Percentiles rank a stretch among this genome's conserved stretches.
These are phyloP conservation scores for Hemiscyllium ocellatum DNA, from an alignment of 2,113 vertebrate genomes.

Conservation along the genomic window DNA sequence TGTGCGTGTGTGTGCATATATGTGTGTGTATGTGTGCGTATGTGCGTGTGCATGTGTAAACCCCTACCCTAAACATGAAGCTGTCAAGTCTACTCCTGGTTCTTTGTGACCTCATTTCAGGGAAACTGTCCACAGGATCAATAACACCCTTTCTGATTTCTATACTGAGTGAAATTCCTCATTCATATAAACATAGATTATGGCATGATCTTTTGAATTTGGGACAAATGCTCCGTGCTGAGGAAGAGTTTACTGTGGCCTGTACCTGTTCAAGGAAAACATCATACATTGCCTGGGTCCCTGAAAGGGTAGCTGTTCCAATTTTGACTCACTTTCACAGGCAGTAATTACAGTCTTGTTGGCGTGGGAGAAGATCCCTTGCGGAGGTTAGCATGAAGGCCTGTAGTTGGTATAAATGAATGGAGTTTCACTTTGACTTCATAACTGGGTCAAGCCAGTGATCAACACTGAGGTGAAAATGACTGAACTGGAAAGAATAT, in stretches of 20 bases:
- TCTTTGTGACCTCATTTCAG: not conserved
- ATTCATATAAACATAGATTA: not conserved
- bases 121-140: not conserved
- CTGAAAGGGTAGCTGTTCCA: not conserved
- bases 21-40: no score
- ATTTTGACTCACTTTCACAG: not conserved
- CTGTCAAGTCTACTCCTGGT: not conserved
- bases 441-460: not conserved
- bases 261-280: not conserved
- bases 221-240: not conserved
- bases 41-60: no score
- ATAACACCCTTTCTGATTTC: not conserved
- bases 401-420: not conserved
- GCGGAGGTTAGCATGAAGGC: not conserved
- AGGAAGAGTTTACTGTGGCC: not conserved
- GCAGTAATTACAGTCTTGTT: not conserved
- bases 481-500: not conserved
- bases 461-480: not conserved
- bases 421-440: not conserved
- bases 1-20: no score
- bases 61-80: not conserved
- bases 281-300: not conserved
- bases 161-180: not conserved
- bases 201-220: not conserved
- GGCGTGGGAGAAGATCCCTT: not conserved